Evolutionary conservation across 2,888 invertebrate species (phyloP), one percentile per base, ranked within the genome.

Genomic region (Listrodromus nycthemerus): DNA sequence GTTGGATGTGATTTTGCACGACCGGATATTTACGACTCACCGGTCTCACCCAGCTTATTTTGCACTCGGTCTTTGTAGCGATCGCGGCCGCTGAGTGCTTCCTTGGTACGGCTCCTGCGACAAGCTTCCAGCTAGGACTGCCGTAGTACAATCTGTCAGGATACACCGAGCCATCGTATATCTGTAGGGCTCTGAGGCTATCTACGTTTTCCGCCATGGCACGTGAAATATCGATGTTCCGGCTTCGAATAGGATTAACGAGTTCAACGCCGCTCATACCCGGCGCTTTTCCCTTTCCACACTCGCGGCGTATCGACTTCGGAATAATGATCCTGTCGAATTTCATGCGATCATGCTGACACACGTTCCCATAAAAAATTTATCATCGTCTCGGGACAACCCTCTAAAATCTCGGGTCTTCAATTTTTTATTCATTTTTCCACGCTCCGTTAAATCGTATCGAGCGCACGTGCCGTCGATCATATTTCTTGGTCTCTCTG

Each of bases 51-150:
- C 55, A 52, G 66, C 65, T 66, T 33, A 48, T 71, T 66, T 70
- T 45, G 55, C 19, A n/a, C 73, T 61, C 21, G 58, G 48, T 30
- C 33, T 37, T 67, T 61, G 37, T 37, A n/a, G 33, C 75, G 52
- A 45, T 79, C 80, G 37, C 77, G 79, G 50, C 69, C 75, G 82
- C 82, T 76, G 74, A 85, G 85, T 85, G 82, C 80, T 67, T 76
- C 79, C 82, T 71, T 73, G 77, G 52, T 37, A 27, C 48, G 41
- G 58, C 61, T 65, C 50, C 16, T 50, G 37, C 76, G 19, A 65
- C 33, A 33, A 63, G 52, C 58, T 50, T 45, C 41, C 8, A 24
- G 19, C n/a, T 41, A 52, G 70, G 37, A 33, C 52, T 63, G 33
- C 21, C 61, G 24, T 41, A 45, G 69, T 77, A 77, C 63, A 77